Base-by-base conservation (phyloP, 2,797 vertebrate genomes). In the Eulemur coronatus region DNA sequence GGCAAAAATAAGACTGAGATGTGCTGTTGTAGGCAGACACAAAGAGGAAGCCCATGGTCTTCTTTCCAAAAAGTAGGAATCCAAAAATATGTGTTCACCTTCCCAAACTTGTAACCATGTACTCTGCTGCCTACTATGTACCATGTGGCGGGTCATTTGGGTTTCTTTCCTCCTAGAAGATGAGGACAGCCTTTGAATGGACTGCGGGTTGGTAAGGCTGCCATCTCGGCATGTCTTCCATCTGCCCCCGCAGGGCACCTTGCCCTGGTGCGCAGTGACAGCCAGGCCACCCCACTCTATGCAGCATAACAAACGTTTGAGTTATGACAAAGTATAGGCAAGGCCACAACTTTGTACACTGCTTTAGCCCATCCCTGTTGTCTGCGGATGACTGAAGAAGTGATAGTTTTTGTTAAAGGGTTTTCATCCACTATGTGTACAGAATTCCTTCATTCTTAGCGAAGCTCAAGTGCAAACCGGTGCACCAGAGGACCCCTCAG, bases 161-260 rank as follows among this genome's bases (percentile, higher is more conserved):
- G 38, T 22, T 17, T 61, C 55, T 41, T 48, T 48, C 63, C 79
- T 84, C n/a, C 7, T 4, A 10, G 46, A 15, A 79, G 70, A 63
- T 5, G 73, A 50, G 50, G 28, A 35, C 28, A 48, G 75, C 35
- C 70, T 81, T 46, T 30, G 61, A 90, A 33, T 20, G 41, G 38
- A 17, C 7, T 7, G 12, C 17, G 9, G 57, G 67, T n/a, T 30
- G 50, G 0, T 48, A 70, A 82, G 79, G 52, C 52, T 38, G 20
- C 0, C 0, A 8, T 38, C 20, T 80, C 57, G 22, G 65, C 69
- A 57, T 50, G 17, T 7, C 41, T 57, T 38, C 63, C 26, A 1
- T 2, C 65, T 55, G 7, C 18, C 9, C 4, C 72, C 5, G 0
- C n/a, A 38, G 33, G n/a, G 13, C 7, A 7, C 52, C 14, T 20